Base-by-base conservation (phyloP, 2,888 invertebrate species). In the Smittia aterrima region DNA sequence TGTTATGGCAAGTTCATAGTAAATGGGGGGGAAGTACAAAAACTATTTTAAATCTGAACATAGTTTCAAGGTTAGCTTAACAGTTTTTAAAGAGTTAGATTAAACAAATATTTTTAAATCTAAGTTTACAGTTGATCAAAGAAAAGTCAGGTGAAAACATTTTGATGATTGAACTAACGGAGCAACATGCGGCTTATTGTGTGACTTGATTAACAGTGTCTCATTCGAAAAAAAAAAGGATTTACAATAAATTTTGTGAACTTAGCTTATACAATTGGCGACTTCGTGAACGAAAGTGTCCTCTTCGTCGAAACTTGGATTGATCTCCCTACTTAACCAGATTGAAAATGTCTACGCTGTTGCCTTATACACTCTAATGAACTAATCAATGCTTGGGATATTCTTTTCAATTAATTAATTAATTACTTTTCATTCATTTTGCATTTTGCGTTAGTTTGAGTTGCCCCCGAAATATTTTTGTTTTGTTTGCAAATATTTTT, bases 331-430 rank as follows among this genome's bases (percentile, higher is more conserved):
- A 32, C 32, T 32, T 32, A 32, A 32, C 3, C 32, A 32, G 32
- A 32, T 32, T 9, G 32, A 32, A 32, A 9, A 32, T 32, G 4
- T 32, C 32, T 32, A 32, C 32, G 32, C 32, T 32, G 32, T 32
- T 32, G 32, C 32, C 32, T 32, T 58, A 22, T 18, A 58, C 22
- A 58, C 47, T 47, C 47, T 47, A 47, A 58, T 22, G 22, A 58
- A 20, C 58, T 58, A 22, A 58, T 58, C 22, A 22, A 58, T 58
- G 18, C 7, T 22, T 18, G 22, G 70, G 53, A 71, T 54, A 71
- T 71, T 71, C 11, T 68, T 68, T 68, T 53, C 53, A 68, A 68
- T 68, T 47, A 68, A 68, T 68, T 68, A 68, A 68, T 68, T 68
- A 68, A 68, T 68, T 68, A 68, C 47, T 66, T 20, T 66, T 68